These are phyloP conservation scores for Hirtodrosophila histrioides DNA, from an alignment of 2,888 invertebrate species.

Conservation along the genomic window DNA sequence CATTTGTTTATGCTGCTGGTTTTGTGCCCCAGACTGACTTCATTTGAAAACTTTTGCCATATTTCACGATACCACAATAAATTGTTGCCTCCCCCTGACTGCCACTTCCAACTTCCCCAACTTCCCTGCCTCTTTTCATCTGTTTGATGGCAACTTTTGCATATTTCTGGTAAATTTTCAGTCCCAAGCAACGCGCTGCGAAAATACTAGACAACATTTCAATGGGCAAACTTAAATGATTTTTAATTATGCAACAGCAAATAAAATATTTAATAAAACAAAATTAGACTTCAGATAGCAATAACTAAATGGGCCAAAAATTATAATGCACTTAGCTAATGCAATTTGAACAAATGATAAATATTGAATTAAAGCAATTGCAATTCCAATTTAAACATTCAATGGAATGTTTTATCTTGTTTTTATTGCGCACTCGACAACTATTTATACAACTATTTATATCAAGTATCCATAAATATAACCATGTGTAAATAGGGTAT, in stretches of 20 bases:
- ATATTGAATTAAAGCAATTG: conserved; percentile 56
- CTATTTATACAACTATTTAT: conserved; percentile 24
- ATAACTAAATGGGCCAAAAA: conserved; percentile 22
- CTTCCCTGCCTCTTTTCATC: neutral
- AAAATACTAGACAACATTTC: conserved; percentile 13
- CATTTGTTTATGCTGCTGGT: conserved; percentile 54
- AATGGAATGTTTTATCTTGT: conserved; percentile 18
- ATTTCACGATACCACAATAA: conserved; percentile 70
- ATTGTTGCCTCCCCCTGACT: conserved; percentile 47
- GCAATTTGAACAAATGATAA: conserved; percentile 52
- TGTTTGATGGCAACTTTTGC: conserved; percentile 45
- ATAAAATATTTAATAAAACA: conserved; percentile 21
- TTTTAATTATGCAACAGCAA: conserved; percentile 59
- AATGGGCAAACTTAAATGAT: conserved; percentile 59
- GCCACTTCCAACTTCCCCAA: neutral
- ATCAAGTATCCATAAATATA: too few relatives aligned
- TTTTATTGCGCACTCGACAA: conserved; percentile 16
- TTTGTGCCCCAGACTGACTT: conserved; percentile 55
- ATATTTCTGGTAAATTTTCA: conserved; percentile 45
- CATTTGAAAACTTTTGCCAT: conserved; percentile 73
- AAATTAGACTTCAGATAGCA: conserved; percentile 20
- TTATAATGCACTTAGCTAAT: conserved; percentile 48
- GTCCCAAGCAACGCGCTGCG: neutral
- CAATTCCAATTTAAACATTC: conserved; percentile 26
- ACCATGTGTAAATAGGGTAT: too few relatives aligned